Base-by-base conservation (phyloP, 2,113 vertebrate species). In the Cyprinodon tularosa region DNA sequence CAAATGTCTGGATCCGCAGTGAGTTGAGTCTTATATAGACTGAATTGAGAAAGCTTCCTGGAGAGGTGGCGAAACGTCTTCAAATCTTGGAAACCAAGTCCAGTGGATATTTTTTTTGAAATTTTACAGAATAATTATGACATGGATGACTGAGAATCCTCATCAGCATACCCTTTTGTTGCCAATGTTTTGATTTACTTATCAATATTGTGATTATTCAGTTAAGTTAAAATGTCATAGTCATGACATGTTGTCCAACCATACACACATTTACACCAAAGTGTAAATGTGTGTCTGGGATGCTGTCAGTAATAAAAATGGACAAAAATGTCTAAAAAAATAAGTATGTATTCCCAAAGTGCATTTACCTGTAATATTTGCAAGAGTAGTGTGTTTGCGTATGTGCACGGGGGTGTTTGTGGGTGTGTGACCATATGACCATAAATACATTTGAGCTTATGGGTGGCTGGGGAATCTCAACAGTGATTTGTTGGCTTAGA, bases 401-500 rank as follows among this genome's bases (percentile, higher is more conserved):
- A 74, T 47, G 15, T 60, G 62, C 62, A 66, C 66, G 74, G 78
- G 71, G 75, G 47, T 72, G 17, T 70, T 36, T 57, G 73, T 62
- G 14, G 48, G 68, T 62, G 67, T 69, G 73, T 81, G 77, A 76
- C 39, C 72, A n/a, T 71, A 40, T 60, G 74, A 72, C 73, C 64
- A 80, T 86, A 86, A 89, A 93, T 91, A 84, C 71, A 79, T 88
- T 90, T 72, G 45, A 11, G 78, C 76, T 79, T 72, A 67, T 76
- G 81, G 87, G 88, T 81, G 38, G 84, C 90, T 87, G 68, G 73
- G 68, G 77, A 73, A 90, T 89, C 91, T 91, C 92, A 76, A 85
- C 66, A 53, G 91, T 92, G 90, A 94, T 94, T 93, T 94, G 91
- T 93, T 92, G 92, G 88, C 90, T 88, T 92, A 87, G 90, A 93